A percentile compares a stretch with the other conserved stretches of the same genome.
phyloP scores from a whole-genome alignment of 2,888 invertebrate genomes.

The Chrysolina haemoptera region DNA sequence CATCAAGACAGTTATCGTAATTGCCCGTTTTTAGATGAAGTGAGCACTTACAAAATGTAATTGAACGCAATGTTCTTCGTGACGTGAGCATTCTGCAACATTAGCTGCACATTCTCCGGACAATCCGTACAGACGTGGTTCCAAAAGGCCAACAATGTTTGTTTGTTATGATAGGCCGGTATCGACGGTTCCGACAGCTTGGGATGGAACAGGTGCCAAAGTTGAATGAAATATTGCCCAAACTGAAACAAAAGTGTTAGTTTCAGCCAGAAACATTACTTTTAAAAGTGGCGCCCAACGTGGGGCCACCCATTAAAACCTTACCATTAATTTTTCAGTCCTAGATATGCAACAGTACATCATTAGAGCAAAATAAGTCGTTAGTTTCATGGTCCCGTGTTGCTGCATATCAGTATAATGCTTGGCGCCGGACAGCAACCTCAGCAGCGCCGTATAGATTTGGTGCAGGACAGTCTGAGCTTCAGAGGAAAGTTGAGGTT shows the following conservation, averaged over 20 bases:
- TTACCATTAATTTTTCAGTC: constrained; percentile 93
- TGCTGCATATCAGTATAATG: constrained; percentile 89
- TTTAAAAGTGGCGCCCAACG: not conserved
- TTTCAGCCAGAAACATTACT: not conserved
- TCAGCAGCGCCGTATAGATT: constrained; percentile 82
- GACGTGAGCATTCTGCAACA: constrained; percentile 89
- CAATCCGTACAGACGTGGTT: constrained; percentile 94
- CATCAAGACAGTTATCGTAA: too few relatives aligned
- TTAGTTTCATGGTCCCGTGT: constrained; percentile 92
- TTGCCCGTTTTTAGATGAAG: not conserved
- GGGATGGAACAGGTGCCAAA: constrained; percentile 96
- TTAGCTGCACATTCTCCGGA: constrained; percentile 91
- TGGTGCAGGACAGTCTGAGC: constrained; percentile 74
- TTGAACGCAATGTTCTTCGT: constrained; percentile 97
- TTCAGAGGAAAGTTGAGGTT: constrained; percentile 72
- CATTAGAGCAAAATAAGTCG: constrained; percentile 93
- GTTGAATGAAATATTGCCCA: constrained; percentile 90
- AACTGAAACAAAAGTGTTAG: constrained; percentile 75
- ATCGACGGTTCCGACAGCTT: constrained; percentile 95
- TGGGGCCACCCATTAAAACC: constrained; percentile 47
- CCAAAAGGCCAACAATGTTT: constrained; percentile 93
- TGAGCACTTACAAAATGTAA: constrained; percentile 87
- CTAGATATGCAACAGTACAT: constrained; percentile 93
- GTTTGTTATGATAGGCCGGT: constrained; percentile 95
- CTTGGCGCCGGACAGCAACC: constrained; percentile 85